Evolutionary conservation across 35 echinoderm and acorn worm species (phyloP), one percentile per base, ranked within the genome.

Genomic region (Diadema setosum): DNA sequence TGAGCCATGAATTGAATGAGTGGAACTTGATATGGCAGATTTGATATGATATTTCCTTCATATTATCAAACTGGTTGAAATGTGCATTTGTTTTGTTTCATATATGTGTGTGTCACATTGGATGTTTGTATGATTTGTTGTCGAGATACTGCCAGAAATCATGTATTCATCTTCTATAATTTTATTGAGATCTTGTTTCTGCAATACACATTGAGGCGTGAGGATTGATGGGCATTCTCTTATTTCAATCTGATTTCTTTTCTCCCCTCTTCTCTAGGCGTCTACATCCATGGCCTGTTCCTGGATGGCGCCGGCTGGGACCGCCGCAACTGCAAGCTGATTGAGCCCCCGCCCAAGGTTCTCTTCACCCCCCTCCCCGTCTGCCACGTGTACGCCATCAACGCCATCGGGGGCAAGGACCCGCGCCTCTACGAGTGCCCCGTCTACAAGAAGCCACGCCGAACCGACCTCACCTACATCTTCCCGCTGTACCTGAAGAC

Each of bases 231-330:
- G 26, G 15, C 6, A 27, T 34, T 73, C 11, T 63, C 45, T 27
- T 12, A 24, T 44, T 30, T 29, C 17, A 15, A 52, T 39, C 12
- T 40, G 37, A 34, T 78, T 70, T 36, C 20, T 41, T 45, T 84
- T 74, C 30, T 46, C 78, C 42, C 20, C 46, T 6, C 27, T 1
- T 67, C 27, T 67, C 0, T 40, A 99, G 96, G 96, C 45, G 96
- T 99, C 6, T 94, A 99, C 74, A 45, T 99, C 43, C 81, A 99
- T 81, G 96, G 96, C 4, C 86, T 99, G 49, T 99, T 94, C 85
- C 74, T 99, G 58, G 96, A 99, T 33, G 96, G 96, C 63, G 96
- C 96, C 6, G 96, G 96, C 40, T 99, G 96, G 96, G 96, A 99
- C 65, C 85, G 96, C 15, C 89, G 96, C 37, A 99, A 99, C 90